A percentile compares a stretch with the other conserved stretches of the same genome.
phyloP scores from a whole-genome alignment of 1,140 invertebrate species.

The Scaptomyza montana region DNA sequence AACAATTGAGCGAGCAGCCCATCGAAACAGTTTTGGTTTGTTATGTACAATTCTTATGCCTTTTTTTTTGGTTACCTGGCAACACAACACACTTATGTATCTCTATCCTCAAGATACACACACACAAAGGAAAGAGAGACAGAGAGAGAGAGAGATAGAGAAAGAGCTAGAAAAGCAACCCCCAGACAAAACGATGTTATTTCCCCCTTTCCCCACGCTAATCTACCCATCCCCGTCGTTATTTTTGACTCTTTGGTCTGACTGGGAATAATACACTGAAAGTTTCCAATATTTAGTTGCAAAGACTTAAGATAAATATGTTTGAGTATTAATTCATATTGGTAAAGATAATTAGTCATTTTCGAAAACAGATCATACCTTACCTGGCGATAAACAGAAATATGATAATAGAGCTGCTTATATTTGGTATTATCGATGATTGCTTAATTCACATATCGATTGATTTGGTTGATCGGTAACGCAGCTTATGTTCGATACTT shows the following conservation, averaged over 20 bases:
- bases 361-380: too few species aligned
- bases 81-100: constrained; percentile 56
- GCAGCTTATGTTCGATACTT: too few species aligned
- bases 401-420: too few species aligned
- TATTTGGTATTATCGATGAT: too few species aligned
- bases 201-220: constrained; percentile 4
- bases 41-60: constrained; percentile 76
- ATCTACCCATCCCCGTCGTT: not conserved
- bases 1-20: not conserved
- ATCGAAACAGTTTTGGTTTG: constrained; percentile 65
- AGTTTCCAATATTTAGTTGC: too few species aligned
- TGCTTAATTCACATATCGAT: too few species aligned
- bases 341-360: too few species aligned
- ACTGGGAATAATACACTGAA: too few species aligned
- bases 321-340: too few species aligned
- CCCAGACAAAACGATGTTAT: constrained; percentile 44
- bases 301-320: too few species aligned
- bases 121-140: constrained; percentile 10
- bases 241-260: constrained; percentile 23
- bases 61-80: constrained; percentile 67
- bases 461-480: too few species aligned
- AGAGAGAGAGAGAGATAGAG: not conserved
- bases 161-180: constrained; percentile 16
- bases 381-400: too few species aligned
- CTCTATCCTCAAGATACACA: constrained; percentile 59